Percentiles rank a stretch among this genome's conserved stretches.
phyloP scores from a whole-genome alignment of 2,797 vertebrate genomes.

The Chromobotia macracanthus region DNA sequence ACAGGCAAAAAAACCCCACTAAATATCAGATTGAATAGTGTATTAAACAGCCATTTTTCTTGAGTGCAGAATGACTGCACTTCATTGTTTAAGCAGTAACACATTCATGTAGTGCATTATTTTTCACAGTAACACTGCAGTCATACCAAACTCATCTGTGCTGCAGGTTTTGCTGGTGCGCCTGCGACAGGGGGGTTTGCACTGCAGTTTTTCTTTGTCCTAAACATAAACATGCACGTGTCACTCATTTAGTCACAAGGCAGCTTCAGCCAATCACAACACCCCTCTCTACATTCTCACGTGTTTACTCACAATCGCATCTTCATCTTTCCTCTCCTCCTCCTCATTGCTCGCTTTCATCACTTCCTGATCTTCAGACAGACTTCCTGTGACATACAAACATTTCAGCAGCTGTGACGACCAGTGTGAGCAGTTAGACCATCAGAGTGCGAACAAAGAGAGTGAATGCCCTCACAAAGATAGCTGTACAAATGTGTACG shows the following conservation, averaged over 20 bases:
- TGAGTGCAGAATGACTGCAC: no score
- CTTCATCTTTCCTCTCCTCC: constrained; percentile 29
- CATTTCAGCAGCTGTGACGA: no score
- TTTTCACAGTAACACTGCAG: not conserved
- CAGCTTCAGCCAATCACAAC: not conserved
- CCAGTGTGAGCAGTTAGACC: no score
- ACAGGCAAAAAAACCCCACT: no score
- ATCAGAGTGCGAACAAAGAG: no score
- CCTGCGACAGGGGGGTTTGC: constrained; percentile 70
- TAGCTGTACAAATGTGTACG: no score
- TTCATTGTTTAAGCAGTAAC: not conserved
- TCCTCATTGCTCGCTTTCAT: constrained; percentile 46
- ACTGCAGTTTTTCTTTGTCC: constrained; percentile 63
- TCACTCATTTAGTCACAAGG: not conserved
- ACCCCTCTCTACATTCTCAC: not conserved
- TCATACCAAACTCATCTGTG: constrained; percentile 66
- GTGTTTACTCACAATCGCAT: constrained; percentile 27
- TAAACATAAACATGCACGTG: constrained; percentile 19
- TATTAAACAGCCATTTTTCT: no score
- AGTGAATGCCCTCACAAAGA: no score
- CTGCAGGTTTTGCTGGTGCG: constrained; percentile 66
- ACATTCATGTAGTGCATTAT: not conserved
- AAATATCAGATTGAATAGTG: no score
- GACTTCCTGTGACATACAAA: constrained; percentile 50
- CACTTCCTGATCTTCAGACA: constrained; percentile 60